Conservation (phyloP, 2,113 vertebrate genomes). For the Bothrops jararaca region DNA sequence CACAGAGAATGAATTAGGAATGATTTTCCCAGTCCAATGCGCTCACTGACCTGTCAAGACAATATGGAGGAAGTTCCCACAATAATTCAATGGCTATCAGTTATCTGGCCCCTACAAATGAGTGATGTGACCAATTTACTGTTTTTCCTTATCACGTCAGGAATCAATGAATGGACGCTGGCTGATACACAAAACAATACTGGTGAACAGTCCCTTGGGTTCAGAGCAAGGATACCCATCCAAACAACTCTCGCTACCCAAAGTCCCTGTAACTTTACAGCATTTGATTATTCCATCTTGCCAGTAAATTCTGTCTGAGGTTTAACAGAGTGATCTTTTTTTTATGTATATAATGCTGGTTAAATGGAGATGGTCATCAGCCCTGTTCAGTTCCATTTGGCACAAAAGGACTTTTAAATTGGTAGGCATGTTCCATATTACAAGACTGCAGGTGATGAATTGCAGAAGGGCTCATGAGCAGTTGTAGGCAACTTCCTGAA, state of each 20-base stretch:
- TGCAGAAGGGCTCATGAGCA: background rate
- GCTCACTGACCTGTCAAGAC: background rate
- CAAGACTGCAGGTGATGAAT: background rate
- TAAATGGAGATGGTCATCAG: background rate
- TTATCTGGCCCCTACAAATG: background rate
- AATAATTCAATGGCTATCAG: background rate
- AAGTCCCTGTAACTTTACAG: background rate
- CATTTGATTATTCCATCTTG: background rate
- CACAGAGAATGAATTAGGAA: background rate
- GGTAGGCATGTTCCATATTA: conserved; percentile 14
- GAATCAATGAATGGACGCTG: background rate
- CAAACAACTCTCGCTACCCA: background rate
- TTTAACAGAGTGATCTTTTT: background rate
- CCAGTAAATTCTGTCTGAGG: background rate
- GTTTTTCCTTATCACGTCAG: background rate
- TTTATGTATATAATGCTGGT: conserved; percentile 10
- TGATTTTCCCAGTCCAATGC: background rate
- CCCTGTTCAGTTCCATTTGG: conserved; percentile 23
- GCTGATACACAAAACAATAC: background rate
- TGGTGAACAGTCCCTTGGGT: background rate
- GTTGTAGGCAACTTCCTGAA: background rate
- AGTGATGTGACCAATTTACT: background rate
- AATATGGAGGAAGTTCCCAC: background rate
- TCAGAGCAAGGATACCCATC: background rate
- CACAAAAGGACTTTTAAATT: conserved; percentile 1